Evolutionary conservation across 2,888 invertebrate genomes (phyloP).

Genomic region (Rhopalosiphum nymphaeae): DNA sequence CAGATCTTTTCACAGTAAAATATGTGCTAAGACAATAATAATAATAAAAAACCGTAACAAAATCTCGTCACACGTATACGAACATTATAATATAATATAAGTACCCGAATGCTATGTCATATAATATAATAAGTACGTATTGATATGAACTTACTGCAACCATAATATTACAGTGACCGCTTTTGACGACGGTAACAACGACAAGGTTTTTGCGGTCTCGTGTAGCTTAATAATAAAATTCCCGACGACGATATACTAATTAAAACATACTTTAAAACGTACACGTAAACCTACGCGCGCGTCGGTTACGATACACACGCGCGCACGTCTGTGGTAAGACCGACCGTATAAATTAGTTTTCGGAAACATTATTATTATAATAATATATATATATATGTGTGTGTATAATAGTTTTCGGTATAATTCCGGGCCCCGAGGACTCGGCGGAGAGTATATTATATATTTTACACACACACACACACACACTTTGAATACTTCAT

Average conservation of each 20-base stretch:
- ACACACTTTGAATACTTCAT: neutral
- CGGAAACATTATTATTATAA: conserved; percentile 19
- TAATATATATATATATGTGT: neutral
- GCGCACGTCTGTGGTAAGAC: neutral
- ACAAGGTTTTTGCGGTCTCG: conserved; percentile 13
- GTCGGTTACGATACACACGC: neutral
- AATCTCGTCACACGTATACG: neutral
- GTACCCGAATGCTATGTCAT: too few relatives aligned
- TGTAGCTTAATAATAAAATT: neutral
- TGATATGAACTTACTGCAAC: neutral
- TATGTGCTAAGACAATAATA: neutral
- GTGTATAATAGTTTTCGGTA: neutral
- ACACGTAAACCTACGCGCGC: neutral
- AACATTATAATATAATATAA: neutral
- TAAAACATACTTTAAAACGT: conserved; percentile 43
- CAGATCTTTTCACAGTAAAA: neutral
- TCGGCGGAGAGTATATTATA: neutral
- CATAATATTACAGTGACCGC: neutral
- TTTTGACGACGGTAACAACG: neutral
- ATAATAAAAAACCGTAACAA: neutral
- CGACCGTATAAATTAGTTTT: conserved; percentile 51
- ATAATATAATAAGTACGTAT: too few relatives aligned
- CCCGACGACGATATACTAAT: conserved; percentile 16
- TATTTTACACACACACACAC: neutral
- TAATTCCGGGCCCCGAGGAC: neutral